phyloP scores from a whole-genome alignment of 2,797 vertebrate genomes.

The Pelodytes ibericus region DNA sequence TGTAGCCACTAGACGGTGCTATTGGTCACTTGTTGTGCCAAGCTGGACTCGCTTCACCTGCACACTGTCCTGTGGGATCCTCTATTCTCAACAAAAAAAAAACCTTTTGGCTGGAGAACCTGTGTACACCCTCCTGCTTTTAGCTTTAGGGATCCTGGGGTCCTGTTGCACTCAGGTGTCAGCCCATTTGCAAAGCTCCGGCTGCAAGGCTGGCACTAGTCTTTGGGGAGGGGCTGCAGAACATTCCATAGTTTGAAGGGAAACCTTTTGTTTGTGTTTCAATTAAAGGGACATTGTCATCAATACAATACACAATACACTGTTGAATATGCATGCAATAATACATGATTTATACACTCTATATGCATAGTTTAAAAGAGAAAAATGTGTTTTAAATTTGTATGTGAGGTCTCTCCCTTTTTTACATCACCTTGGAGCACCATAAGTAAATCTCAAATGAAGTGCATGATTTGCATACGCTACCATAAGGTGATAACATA shows the following conservation, averaged over 20 bases:
- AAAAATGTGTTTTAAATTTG: no score
- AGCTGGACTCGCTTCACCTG: slow-evolving; percentile 47
- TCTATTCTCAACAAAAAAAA: not conserved
- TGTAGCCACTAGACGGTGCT: slow-evolving; percentile 59
- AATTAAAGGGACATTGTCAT: no score
- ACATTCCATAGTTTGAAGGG: slow-evolving; percentile 25
- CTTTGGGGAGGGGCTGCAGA: slow-evolving; percentile 30
- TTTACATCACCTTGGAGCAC: no score
- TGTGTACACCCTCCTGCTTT: not conserved
- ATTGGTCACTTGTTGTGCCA: slow-evolving; percentile 54
- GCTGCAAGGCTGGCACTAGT: slow-evolving; percentile 22
- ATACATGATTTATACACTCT: no score
- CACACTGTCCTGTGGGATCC: not conserved
- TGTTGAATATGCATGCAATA: no score
- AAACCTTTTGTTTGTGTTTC: slow-evolving; percentile 12
- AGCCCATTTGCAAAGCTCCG: slow-evolving; percentile 27
- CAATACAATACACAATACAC: no score
- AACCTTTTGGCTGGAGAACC: not conserved
- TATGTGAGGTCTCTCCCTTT: no score
- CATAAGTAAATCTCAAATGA: no score
- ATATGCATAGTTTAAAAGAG: no score
- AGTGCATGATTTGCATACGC: no score
- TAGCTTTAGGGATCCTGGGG: slow-evolving; percentile 25
- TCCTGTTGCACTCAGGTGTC: slow-evolving; percentile 30
- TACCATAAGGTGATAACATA: no score